These are phyloP conservation scores for Lepidurus packardi DNA, from an alignment of 1,140 invertebrate species.

Conservation along the genomic window DNA sequence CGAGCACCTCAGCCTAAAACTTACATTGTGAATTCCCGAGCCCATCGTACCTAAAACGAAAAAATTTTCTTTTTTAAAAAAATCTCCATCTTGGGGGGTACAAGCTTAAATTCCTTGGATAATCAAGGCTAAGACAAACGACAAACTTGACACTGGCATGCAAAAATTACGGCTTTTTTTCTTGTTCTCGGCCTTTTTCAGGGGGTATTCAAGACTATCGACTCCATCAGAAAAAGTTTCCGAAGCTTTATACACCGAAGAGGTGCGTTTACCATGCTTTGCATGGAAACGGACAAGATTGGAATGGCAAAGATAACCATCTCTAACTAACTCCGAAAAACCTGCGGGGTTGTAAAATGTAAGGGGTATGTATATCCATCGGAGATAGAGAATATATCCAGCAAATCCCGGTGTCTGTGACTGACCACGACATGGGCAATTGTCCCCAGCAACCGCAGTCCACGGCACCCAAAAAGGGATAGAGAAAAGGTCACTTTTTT, in stretches of 20 bases:
- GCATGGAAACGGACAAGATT: constrained; percentile 5
- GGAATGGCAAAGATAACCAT: constrained; percentile 14
- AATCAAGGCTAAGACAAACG: not conserved
- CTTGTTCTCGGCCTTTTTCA: not conserved
- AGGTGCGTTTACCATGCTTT: constrained; percentile 13
- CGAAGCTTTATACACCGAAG: not conserved
- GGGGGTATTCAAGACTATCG: not conserved
- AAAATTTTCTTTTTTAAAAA: not conserved
- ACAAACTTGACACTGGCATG: constrained; percentile 1
- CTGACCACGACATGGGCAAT: constrained; percentile 20
- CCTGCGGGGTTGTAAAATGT: constrained; percentile 9
- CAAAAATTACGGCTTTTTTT: constrained; percentile 21
- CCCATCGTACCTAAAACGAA: not conserved
- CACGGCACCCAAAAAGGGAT: not conserved
- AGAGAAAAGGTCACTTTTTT: not conserved
- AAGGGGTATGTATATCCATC: not conserved
- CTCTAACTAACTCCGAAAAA: constrained; percentile 1
- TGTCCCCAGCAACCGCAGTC: not conserved
- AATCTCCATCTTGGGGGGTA: not conserved
- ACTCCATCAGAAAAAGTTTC: not conserved
- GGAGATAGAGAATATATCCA: not conserved
- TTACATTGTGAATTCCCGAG: not conserved
- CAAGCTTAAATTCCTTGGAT: not conserved
- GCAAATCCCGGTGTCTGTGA: not conserved
- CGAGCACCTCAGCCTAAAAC: not conserved